Conservation (phyloP, 2,888 invertebrate genomes). For the Congeria kusceri region DNA sequence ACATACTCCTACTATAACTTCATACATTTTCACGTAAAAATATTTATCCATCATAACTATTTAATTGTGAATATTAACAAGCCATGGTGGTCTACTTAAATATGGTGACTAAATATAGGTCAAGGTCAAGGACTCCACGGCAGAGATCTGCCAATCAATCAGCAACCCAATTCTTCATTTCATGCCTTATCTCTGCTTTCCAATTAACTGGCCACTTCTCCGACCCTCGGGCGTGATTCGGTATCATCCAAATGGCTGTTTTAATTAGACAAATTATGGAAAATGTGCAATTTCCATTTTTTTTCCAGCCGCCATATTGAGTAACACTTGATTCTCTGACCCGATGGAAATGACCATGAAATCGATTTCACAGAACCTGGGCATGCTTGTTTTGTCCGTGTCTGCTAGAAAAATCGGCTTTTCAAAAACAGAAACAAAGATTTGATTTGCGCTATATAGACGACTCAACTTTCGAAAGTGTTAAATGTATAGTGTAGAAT, state of each 20-base stretch:
- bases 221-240: constrained; percentile 44
- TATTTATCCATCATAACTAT: too few species aligned
- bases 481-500: too few species aligned
- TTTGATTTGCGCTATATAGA: too few species aligned
- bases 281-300: constrained; percentile 60
- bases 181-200: constrained; percentile 34
- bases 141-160: constrained; percentile 23
- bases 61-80: too few species aligned
- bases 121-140: too few species aligned
- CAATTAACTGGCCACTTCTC: constrained; percentile 37
- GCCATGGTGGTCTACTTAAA: too few species aligned
- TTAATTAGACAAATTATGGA: constrained; percentile 61
- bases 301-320: constrained; percentile 23
- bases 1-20: too few species aligned
- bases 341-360: constrained; percentile 42
- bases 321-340: constrained; percentile 33
- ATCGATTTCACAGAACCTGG: constrained; percentile 13
- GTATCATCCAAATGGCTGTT: constrained; percentile 51
- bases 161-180: constrained; percentile 44
- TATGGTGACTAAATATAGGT: too few species aligned
- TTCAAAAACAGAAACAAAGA: too few species aligned
- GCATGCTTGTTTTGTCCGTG: not conserved
- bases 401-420: too few species aligned
- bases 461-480: too few species aligned
- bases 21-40: too few species aligned